A percentile compares a stretch with the other conserved stretches of the same genome.
Conservation (phyloP, 1,140 invertebrate genomes). For the Ostrea denselamellosa region DNA sequence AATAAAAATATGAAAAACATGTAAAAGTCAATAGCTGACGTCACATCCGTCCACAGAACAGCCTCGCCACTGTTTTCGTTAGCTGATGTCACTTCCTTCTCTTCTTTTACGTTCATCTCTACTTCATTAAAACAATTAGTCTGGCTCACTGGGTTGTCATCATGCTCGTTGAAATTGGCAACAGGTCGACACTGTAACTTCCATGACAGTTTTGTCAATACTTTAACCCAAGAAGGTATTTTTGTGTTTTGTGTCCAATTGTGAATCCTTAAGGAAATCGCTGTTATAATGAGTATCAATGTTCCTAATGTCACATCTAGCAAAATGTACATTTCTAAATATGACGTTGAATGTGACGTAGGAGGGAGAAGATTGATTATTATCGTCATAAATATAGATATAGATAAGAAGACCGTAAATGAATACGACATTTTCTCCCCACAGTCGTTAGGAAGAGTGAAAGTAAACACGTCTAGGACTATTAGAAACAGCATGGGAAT, state of each 20-base stretch:
- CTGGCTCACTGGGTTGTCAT: too few species aligned
- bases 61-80: not conserved
- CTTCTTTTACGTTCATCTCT: not conserved
- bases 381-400: constrained; percentile 49
- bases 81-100: not conserved
- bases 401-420: constrained; percentile 47
- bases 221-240: not conserved
- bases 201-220: not conserved
- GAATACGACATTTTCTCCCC: constrained; percentile 56
- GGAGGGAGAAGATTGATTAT: constrained; percentile 42
- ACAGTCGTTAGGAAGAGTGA: constrained; percentile 46
- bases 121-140: not conserved
- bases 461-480: constrained; percentile 47
- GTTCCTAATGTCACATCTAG: not conserved
- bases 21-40: constrained; percentile 26
- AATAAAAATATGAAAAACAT: constrained; percentile 26
- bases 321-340: constrained; percentile 32
- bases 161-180: not conserved
- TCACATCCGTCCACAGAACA: constrained; percentile 28
- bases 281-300: constrained; percentile 1
- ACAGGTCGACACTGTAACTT: not conserved
- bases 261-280: constrained; percentile 36
- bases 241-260: not conserved
- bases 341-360: constrained; percentile 44
- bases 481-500: constrained; percentile 50